Evolutionary conservation across 1,140 invertebrate genomes (phyloP), one percentile per base, ranked within the genome.

Genomic region (Penaeus indicus): DNA sequence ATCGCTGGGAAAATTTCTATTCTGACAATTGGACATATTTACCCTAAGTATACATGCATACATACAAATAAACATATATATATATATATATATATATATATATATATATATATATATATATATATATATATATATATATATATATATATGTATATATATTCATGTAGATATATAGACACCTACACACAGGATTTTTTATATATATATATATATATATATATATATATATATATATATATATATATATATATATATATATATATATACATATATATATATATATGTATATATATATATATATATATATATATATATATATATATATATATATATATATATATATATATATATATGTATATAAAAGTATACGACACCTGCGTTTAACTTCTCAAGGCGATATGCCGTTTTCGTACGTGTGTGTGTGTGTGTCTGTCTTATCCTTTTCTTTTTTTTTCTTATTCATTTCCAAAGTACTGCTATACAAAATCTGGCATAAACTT

Each of bases 281-380:
- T 69, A 69, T 22, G 22, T 69, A 69, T 69, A 69, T 69, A 69
- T 69, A 69, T 69, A 69, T 69, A 69, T 69, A 69, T 69, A 69
- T 69, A 69, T 22, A 69, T 69, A 69, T 69, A 69, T 69, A 69
- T 69, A 69, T 69, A 69, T 69, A 69, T 69, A 69, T 69, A 69
- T 69, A 69, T 69, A 69, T 69, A 19, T 69, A 25, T 69, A 16
- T n/a, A 67, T 67, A 67, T 67, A 67, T 67, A n/a, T 25, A 21
- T 13, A 25, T 21, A 8, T 18, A n/a, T 67, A 16, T 8, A n/a
- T 67, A 67, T 21, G 7, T 16, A 7, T 67, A n/a, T 21, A n/a
- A 0, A 67, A 11, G 4, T 72, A 72, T 72, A 27, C 18, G 11
- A 3, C 8, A 72, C 22, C 0, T 22, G 11, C n/a, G 11, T 72